phyloP scores from a whole-genome alignment of 2,797 vertebrate genomes.

The Limnodromus scolopaceus region DNA sequence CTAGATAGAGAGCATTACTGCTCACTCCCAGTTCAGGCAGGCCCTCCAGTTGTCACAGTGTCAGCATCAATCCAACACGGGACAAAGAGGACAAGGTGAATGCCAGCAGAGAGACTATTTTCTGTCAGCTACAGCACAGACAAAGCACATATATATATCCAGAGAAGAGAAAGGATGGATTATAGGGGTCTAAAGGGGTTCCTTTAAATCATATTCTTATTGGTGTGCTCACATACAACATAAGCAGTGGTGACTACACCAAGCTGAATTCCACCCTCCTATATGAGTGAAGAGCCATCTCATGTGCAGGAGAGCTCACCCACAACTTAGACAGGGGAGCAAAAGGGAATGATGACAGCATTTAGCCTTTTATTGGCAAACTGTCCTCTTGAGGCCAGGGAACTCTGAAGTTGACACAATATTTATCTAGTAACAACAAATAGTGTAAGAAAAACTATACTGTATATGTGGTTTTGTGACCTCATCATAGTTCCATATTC shows the following conservation, averaged over 20 bases:
- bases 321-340: background rate
- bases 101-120: background rate
- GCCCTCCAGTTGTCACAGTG: background rate
- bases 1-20: background rate
- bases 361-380: background rate
- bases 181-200: background rate
- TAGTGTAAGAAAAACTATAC: background rate
- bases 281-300: background rate
- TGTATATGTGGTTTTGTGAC: background rate
- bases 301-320: background rate
- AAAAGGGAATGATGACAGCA: background rate
- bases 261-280: background rate
- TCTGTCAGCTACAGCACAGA: background rate
- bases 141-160: background rate
- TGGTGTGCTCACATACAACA: background rate
- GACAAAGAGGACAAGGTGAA: background rate
- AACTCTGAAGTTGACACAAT: background rate
- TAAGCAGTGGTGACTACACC: background rate
- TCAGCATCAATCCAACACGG: background rate
- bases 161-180: background rate
- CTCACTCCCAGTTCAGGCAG: background rate
- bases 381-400: background rate
- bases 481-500: background rate
- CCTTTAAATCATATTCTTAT: background rate
- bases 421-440: background rate